Conservation (phyloP, 2,113 vertebrate genomes). For the Cololabis saira region DNA sequence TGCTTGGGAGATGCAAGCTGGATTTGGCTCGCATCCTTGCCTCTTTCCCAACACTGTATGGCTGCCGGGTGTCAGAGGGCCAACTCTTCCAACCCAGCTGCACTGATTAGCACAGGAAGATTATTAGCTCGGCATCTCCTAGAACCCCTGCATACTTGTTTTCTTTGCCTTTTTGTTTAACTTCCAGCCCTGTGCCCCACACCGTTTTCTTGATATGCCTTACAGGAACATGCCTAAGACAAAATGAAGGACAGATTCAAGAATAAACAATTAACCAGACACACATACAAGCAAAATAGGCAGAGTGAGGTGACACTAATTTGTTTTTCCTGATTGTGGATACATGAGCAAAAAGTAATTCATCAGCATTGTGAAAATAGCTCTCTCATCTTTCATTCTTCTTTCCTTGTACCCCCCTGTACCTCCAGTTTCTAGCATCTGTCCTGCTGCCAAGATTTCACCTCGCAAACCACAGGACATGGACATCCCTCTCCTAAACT, state of each 20-base stretch:
- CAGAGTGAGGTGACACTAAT: constrained; percentile 74
- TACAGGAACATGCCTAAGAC: constrained; percentile 81
- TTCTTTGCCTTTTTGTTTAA: constrained; percentile 61
- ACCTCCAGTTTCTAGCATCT: constrained; percentile 75
- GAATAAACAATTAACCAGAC: constrained; percentile 48
- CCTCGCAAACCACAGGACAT: constrained; percentile 88
- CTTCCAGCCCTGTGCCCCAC: constrained; percentile 32
- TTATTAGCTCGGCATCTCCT: constrained; percentile 93
- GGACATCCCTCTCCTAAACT: constrained; percentile 91
- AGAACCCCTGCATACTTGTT: constrained; percentile 83
- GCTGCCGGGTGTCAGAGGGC: constrained; percentile 84
- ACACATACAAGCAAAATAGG: constrained; percentile 48
- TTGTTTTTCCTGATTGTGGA: constrained; percentile 85
- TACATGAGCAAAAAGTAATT: constrained; percentile 86
- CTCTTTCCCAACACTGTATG: constrained; percentile 71
- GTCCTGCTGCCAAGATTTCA: constrained; percentile 91
- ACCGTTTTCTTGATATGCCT: constrained; percentile 33
- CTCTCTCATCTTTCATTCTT: constrained; percentile 78
- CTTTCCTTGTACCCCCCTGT: constrained; percentile 51
- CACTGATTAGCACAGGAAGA: constrained; percentile 88
- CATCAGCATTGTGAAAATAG: constrained; percentile 83
- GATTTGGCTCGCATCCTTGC: constrained; percentile 80
- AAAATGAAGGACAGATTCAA: constrained; percentile 21
- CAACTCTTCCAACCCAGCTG: constrained; percentile 88
- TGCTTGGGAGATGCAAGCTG: constrained; percentile 83